Percentiles rank a stretch among this genome's conserved stretches.
These are phyloP conservation scores for Meles meles DNA, from an alignment of 2,113 vertebrate species.

Conservation along the genomic window DNA sequence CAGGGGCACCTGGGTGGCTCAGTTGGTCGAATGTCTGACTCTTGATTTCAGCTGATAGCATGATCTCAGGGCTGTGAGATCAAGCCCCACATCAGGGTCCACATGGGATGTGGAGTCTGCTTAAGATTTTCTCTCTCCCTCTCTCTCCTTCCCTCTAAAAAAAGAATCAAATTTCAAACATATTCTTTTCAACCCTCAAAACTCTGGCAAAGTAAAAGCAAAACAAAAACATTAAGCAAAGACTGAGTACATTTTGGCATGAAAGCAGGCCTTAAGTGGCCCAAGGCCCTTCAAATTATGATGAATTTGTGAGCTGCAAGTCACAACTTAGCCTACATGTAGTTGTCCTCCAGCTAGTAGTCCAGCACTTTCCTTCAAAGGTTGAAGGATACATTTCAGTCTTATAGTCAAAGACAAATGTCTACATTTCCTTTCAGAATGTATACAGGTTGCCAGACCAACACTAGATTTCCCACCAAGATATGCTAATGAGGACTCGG, in stretches of 20 bases:
- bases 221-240: constrained; percentile 43
- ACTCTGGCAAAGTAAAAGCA: constrained; percentile 15
- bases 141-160: background rate
- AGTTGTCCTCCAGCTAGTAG: constrained; percentile 16
- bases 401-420: background rate
- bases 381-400: background rate
- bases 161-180: constrained; percentile 5
- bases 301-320: background rate
- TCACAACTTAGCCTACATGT: background rate
- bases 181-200: constrained; percentile 33
- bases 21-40: background rate
- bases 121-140: background rate
- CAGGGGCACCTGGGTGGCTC: background rate
- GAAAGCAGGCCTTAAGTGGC: background rate
- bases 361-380: background rate
- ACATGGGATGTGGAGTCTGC: background rate
- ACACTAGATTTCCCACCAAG: background rate
- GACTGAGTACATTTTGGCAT: constrained; percentile 16
- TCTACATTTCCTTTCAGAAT: background rate
- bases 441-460: background rate
- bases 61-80: background rate
- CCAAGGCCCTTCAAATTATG: constrained; percentile 35
- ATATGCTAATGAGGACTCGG: background rate
- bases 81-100: background rate
- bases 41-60: background rate